Evolutionary conservation across 2,113 vertebrate species (phyloP).

Genomic region (Ammodytes marinus): DNA sequence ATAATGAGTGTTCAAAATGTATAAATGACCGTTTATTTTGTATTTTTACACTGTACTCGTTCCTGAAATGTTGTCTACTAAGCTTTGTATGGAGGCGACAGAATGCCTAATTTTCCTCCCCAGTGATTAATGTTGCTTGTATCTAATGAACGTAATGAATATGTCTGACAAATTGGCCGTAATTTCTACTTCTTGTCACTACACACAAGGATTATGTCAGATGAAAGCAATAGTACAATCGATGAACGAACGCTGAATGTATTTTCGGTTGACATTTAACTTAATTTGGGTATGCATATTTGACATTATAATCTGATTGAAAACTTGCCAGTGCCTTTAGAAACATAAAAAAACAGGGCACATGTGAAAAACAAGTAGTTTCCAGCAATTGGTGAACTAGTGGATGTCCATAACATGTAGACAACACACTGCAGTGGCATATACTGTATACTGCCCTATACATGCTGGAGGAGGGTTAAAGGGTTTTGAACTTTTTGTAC

Average conservation of each 20-base stretch:
- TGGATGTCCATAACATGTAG: too few relatives aligned
- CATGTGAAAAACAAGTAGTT: background rate
- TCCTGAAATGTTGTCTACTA: slow-evolving; percentile 29
- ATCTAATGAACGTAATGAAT: slow-evolving; percentile 45
- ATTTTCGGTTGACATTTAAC: background rate
- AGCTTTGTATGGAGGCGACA: slow-evolving; percentile 38
- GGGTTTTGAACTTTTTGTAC: too few relatives aligned
- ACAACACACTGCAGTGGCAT: too few relatives aligned
- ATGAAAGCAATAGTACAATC: background rate
- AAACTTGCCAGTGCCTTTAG: background rate
- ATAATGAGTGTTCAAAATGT: background rate
- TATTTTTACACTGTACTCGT: slow-evolving; percentile 21
- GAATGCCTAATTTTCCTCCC: slow-evolving; percentile 36
- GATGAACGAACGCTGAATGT: background rate
- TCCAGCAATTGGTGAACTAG: background rate
- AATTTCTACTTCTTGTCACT: slow-evolving; percentile 19
- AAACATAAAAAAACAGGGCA: background rate
- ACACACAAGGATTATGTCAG: background rate
- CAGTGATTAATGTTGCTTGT: slow-evolving; percentile 53
- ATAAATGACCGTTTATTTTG: slow-evolving; percentile 7
- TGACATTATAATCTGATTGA: background rate
- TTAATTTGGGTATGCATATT: background rate
- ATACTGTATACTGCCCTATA: too few relatives aligned
- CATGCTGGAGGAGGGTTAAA: too few relatives aligned
- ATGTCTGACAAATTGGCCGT: slow-evolving; percentile 25